Evolutionary conservation across 2,113 vertebrate species (phyloP).

Genomic region (Macquaria ambigua): DNA sequence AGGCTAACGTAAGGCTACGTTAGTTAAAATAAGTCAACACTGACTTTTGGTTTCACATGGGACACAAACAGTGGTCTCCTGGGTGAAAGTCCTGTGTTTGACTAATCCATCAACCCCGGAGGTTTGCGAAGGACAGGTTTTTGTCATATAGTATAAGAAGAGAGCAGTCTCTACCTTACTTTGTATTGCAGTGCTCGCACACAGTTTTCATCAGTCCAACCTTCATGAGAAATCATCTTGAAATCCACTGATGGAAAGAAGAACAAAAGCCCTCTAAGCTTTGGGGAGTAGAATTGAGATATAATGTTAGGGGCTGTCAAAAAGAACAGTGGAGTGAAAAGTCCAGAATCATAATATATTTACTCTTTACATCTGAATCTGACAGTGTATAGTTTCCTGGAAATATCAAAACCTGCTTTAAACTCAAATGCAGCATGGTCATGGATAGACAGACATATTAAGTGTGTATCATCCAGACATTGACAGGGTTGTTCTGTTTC

Average conservation of each 20-base stretch:
- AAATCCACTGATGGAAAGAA: slow-evolving; percentile 60
- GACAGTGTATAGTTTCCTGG: background rate
- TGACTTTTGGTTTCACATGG: no score
- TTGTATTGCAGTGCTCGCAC: slow-evolving; percentile 16
- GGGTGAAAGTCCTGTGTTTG: no score
- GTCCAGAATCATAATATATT: slow-evolving; percentile 60
- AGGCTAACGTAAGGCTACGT: no score
- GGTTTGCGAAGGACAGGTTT: background rate
- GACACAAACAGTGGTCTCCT: no score
- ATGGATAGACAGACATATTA: background rate
- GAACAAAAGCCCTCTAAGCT: slow-evolving; percentile 58
- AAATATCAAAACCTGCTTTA: background rate
- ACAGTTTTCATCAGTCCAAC: slow-evolving; percentile 26
- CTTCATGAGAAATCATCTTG: slow-evolving; percentile 45
- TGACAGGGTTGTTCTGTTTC: background rate
- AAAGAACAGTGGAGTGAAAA: slow-evolving; percentile 54
- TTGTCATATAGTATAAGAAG: background rate
- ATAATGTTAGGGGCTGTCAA: slow-evolving; percentile 53
- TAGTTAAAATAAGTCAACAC: no score
- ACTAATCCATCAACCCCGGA: background rate
- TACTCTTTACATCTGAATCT: slow-evolving; percentile 25
- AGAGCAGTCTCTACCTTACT: background rate
- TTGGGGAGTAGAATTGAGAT: slow-evolving; percentile 54
- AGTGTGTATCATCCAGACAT: background rate
- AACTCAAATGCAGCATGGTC: background rate